A percentile compares a stretch with the other conserved stretches of the same genome.
Evolutionary conservation across 2,888 invertebrate species (phyloP).

Genomic region (Spatulosminthurus flaviceps): DNA sequence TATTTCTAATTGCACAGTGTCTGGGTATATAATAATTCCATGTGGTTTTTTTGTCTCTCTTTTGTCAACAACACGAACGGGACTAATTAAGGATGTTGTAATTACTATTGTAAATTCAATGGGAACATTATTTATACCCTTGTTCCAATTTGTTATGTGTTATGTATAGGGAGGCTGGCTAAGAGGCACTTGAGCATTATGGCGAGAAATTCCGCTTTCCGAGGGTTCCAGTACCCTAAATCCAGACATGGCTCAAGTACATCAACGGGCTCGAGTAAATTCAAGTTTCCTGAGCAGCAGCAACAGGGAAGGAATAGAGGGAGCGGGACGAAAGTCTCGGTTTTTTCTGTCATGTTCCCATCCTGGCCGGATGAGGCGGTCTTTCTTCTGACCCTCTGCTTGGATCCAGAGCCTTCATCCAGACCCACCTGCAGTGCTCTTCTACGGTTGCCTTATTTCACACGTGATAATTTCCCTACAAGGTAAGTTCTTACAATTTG

Average conservation of each 20-base stretch:
- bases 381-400: slow-evolving; percentile 59
- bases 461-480: slow-evolving; percentile 73
- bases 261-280: slow-evolving; percentile 57
- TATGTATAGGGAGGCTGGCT: slow-evolving; percentile 56
- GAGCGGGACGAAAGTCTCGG: slow-evolving; percentile 51
- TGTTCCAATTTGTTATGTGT: no score
- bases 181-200: slow-evolving; percentile 62
- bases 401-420: slow-evolving; percentile 61
- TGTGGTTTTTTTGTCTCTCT: no score
- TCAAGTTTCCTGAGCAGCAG: slow-evolving; percentile 42
- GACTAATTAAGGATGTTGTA: no score
- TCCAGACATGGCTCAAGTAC: slow-evolving; percentile 61
- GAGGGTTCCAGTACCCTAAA: slow-evolving; percentile 61
- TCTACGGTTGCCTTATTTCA: slow-evolving; percentile 75
- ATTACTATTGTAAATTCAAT: no score
- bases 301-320: slow-evolving; percentile 30
- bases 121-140: no score
- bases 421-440: slow-evolving; percentile 73
- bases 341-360: slow-evolving; percentile 62
- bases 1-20: slow-evolving; percentile 81
- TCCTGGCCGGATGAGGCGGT: slow-evolving; percentile 62
- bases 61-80: no score
- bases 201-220: slow-evolving; percentile 62
- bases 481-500: no score
- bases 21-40: slow-evolving; percentile 69